A percentile compares a stretch with the other conserved stretches of the same genome.
Conservation (phyloP, 1,140 invertebrate species). For the Macrobrachium nipponense region DNA sequence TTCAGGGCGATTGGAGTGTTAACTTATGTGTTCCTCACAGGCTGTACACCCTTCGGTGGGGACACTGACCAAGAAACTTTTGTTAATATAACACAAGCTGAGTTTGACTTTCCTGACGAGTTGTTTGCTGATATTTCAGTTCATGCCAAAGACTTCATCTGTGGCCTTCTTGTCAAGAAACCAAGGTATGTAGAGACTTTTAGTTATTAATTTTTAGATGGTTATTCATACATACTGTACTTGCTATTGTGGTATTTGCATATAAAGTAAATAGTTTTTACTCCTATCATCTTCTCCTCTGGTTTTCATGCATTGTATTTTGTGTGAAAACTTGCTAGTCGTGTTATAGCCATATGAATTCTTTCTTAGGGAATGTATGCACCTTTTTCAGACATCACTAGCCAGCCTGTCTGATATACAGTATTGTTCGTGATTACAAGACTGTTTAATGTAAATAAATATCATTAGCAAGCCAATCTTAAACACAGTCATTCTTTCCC, state of each 20-base stretch:
- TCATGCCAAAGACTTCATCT: slow-evolving; percentile 82
- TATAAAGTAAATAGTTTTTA: no score
- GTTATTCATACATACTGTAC: not conserved
- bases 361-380: no score
- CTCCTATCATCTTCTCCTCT: no score
- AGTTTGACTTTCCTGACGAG: slow-evolving; percentile 89
- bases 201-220: not conserved
- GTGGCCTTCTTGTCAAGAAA: slow-evolving; percentile 76
- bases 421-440: no score
- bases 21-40: slow-evolving; percentile 91
- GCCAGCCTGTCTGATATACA: no score
- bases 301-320: no score
- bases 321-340: no score
- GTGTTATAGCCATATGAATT: no score
- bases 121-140: slow-evolving; percentile 87
- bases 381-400: no score
- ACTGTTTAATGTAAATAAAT: no score
- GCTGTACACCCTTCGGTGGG: slow-evolving; percentile 90
- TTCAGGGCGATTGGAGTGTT: slow-evolving; percentile 85
- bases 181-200: slow-evolving; percentile 72
- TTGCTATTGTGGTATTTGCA: not conserved
- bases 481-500: no score
- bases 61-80: slow-evolving; percentile 94
- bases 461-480: no score
- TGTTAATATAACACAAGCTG: slow-evolving; percentile 93